Percentiles rank a stretch among this genome's conserved stretches.
Conservation (phyloP, 2,797 vertebrate genomes). For the Cuniculus paca region DNA sequence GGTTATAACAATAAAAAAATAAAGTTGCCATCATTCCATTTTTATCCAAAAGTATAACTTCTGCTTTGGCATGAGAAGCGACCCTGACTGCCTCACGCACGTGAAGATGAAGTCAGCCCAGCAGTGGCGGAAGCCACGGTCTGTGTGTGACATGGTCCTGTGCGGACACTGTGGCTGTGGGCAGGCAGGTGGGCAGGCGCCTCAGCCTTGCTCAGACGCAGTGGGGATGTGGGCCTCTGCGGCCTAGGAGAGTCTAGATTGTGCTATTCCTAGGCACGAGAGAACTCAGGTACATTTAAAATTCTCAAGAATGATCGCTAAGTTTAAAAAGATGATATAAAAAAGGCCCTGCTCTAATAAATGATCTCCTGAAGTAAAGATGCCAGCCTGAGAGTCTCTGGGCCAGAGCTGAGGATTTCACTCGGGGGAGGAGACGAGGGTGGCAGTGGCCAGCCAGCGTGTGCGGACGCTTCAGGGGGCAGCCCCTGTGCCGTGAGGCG, state of each 20-base stretch:
- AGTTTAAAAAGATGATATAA: background rate
- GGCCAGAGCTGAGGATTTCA: background rate
- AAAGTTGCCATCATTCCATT: constrained; percentile 52
- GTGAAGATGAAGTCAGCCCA: background rate
- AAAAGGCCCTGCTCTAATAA: background rate
- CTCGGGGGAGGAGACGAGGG: background rate
- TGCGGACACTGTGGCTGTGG: background rate
- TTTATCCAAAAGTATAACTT: constrained; percentile 36
- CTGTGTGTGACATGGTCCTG: background rate
- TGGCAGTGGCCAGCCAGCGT: too few species aligned
- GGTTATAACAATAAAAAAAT: constrained; percentile 73
- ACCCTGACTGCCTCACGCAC: background rate
- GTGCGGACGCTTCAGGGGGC: background rate
- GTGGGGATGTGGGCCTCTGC: background rate
- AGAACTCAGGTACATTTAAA: background rate
- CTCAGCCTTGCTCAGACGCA: background rate
- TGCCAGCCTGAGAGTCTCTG: background rate
- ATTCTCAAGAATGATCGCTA: background rate
- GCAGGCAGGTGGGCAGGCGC: background rate
- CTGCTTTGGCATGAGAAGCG: constrained; percentile 58
- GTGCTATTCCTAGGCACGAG: background rate
- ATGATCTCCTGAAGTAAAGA: background rate
- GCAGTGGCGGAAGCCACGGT: background rate
- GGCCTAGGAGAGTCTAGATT: background rate
- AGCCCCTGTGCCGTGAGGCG: background rate